Conservation (phyloP, 1,140 invertebrate species). For the Magallana gigas region DNA sequence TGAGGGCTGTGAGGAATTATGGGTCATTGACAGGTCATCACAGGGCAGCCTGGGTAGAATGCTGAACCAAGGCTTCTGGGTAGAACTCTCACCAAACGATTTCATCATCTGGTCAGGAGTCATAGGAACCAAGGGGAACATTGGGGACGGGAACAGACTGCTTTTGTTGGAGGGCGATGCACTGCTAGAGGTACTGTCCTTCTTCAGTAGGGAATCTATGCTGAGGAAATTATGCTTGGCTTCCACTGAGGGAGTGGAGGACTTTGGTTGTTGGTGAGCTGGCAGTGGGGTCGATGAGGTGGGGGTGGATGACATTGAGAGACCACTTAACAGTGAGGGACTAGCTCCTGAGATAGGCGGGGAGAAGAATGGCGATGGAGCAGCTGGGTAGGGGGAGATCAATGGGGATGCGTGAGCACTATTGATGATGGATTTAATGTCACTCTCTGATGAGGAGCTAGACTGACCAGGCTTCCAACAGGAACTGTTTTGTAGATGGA, state of each 20-base stretch:
- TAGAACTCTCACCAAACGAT: slow-evolving; percentile 60
- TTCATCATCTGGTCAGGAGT: slow-evolving; percentile 63
- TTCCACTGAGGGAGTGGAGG: slow-evolving; percentile 48
- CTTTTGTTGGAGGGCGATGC: slow-evolving; percentile 51
- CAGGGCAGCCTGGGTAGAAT: slow-evolving; percentile 84
- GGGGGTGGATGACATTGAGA: slow-evolving; percentile 48
- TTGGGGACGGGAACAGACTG: slow-evolving; percentile 60
- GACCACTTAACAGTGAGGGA: slow-evolving; percentile 31
- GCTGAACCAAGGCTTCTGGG: slow-evolving; percentile 83
- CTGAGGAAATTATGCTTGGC: slow-evolving; percentile 72
- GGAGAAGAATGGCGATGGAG: slow-evolving; percentile 53
- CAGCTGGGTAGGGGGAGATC: slow-evolving; percentile 52
- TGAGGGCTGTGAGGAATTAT: slow-evolving; percentile 53
- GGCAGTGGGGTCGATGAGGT: slow-evolving; percentile 56
- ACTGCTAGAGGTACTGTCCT: slow-evolving; percentile 60
- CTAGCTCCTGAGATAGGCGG: slow-evolving; percentile 7
- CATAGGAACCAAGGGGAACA: slow-evolving; percentile 60
- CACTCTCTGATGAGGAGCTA: slow-evolving; percentile 49
- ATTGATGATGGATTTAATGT: slow-evolving; percentile 51
- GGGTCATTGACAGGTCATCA: slow-evolving; percentile 80
- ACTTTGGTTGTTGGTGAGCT: slow-evolving; percentile 61
- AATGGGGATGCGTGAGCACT: slow-evolving; percentile 49
- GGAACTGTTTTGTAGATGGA: slow-evolving; percentile 64
- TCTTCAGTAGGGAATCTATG: slow-evolving; percentile 74
- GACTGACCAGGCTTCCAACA: slow-evolving; percentile 65